phyloP scores from a whole-genome alignment of 2,797 vertebrate species.

The Hirundo rustica region DNA sequence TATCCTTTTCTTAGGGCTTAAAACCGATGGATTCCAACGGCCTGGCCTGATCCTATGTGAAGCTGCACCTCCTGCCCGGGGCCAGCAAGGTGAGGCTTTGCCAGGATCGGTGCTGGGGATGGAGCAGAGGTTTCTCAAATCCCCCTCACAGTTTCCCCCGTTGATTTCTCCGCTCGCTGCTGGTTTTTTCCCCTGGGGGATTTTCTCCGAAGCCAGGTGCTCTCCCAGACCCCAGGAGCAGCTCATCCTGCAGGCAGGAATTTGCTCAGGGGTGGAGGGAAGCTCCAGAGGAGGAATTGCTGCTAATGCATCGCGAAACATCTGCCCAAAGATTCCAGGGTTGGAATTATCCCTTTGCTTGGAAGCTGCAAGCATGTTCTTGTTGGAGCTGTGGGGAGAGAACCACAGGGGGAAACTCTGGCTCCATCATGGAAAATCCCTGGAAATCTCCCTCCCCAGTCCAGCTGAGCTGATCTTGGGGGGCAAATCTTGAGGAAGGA shows the following conservation, averaged over 20 bases:
- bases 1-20: constrained; percentile 80
- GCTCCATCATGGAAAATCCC: not conserved
- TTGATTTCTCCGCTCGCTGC: accelerated
- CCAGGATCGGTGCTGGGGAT: not conserved
- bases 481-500: not conserved
- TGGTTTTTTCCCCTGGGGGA: accelerated
- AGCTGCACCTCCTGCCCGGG: constrained; percentile 92
- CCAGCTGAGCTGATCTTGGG: not conserved
- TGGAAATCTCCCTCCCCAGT: not conserved
- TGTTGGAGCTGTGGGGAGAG: not conserved
- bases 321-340: not conserved
- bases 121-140: not conserved
- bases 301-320: not conserved
- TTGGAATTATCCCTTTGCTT: not conserved
- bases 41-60: constrained; percentile 94
- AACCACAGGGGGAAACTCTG: not conserved
- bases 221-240: not conserved
- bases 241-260: not conserved
- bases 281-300: not conserved
- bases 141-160: not conserved
- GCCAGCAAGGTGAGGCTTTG: constrained; percentile 91
- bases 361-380: not conserved
- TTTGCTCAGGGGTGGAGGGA: not conserved
- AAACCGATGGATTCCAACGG: constrained; percentile 98
- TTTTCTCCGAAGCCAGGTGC: not conserved